phyloP scores from a whole-genome alignment of 2,797 vertebrate species.

The Mus minutoides region DNA sequence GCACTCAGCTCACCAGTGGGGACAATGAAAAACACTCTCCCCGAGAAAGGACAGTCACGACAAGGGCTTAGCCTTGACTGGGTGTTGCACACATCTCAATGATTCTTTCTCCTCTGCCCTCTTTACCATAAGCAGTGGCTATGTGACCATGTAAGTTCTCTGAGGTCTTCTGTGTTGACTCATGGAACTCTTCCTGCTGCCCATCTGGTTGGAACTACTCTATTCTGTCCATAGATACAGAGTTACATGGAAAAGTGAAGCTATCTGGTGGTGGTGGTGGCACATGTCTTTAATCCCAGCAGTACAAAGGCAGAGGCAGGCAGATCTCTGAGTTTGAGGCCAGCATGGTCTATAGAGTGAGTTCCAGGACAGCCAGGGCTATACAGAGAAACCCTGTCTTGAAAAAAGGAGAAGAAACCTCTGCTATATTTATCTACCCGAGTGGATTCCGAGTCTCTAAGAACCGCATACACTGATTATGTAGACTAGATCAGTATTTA shows the following conservation, averaged over 20 bases:
- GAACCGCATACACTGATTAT: background rate
- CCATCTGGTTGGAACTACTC: background rate
- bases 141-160: background rate
- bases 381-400: background rate
- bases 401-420: background rate
- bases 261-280: background rate
- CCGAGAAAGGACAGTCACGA: background rate
- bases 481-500: background rate
- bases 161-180: background rate
- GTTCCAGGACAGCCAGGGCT: background rate
- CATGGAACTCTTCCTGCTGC: background rate
- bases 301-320: background rate
- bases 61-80: background rate
- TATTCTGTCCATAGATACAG: background rate
- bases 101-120: background rate
- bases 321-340: background rate
- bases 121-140: background rate
- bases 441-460: background rate
- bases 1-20: rapidly evolving
- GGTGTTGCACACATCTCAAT: rapidly evolving
- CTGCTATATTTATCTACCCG: background rate
- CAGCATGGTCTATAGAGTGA: background rate
- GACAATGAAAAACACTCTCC: background rate
- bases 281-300: background rate
- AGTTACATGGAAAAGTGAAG: background rate